phyloP scores from a whole-genome alignment of 1,140 invertebrate genomes.

The Druon quercuslanigerum region DNA sequence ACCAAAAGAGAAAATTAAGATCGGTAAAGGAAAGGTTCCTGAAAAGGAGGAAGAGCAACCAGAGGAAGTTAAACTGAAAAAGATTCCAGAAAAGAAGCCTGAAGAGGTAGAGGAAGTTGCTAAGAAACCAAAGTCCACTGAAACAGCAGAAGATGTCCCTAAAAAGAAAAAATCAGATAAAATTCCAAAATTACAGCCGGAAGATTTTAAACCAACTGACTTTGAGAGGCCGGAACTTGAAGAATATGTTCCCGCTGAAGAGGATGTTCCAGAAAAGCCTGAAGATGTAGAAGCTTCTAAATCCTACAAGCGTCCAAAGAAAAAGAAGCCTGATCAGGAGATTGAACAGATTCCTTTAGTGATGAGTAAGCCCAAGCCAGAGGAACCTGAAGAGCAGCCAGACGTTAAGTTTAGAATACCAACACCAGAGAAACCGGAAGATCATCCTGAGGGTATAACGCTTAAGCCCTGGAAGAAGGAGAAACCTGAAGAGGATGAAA shows the following conservation, averaged over 20 bases:
- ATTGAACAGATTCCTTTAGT: constrained; percentile 72
- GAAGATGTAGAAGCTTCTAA: constrained; percentile 69
- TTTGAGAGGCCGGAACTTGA: constrained; percentile 72
- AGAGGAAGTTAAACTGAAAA: constrained; percentile 71
- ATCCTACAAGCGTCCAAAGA: constrained; percentile 72
- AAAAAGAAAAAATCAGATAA: constrained; percentile 57
- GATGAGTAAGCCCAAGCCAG: constrained; percentile 76
- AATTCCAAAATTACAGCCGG: constrained; percentile 58
- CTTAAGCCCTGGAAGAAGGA: constrained; percentile 77
- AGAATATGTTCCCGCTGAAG: constrained; percentile 60
- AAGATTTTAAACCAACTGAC: constrained; percentile 73
- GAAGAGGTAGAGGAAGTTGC: constrained; percentile 57
- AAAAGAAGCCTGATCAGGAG: constrained; percentile 77
- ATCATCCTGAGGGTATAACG: constrained; percentile 74
- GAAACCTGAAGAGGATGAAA: constrained; percentile 50
- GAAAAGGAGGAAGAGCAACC: constrained; percentile 71
- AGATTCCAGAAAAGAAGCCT: constrained; percentile 69
- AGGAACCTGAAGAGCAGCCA: constrained; percentile 73
- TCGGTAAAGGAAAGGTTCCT: constrained; percentile 76
- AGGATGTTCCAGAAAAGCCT: constrained; percentile 66
- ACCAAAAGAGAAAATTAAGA: constrained; percentile 64
- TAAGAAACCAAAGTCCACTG: constrained; percentile 58
- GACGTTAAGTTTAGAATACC: constrained; percentile 79
- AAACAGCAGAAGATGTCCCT: constrained; percentile 56
- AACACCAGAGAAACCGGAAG: constrained; percentile 74